Evolutionary conservation across 2,113 vertebrate genomes (phyloP).

Genomic region (Reinhardtius hippoglossoides): DNA sequence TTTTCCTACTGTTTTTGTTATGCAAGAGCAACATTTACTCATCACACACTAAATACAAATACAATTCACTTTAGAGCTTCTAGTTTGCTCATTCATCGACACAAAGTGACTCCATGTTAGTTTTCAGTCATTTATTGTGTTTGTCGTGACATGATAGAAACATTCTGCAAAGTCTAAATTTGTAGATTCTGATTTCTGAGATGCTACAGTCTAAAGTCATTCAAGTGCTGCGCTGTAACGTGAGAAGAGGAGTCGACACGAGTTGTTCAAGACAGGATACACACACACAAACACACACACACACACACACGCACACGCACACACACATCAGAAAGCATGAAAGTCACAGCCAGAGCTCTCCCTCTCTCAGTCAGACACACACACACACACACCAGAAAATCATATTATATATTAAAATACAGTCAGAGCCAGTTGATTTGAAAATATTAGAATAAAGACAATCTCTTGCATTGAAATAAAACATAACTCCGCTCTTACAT

Average conservation of each 20-base stretch:
- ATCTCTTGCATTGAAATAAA: constrained; percentile 47
- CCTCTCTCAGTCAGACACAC: constrained; percentile 13
- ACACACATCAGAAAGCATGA: constrained; percentile 40
- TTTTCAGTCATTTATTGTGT: constrained; percentile 68
- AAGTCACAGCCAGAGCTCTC: constrained; percentile 43
- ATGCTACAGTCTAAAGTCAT: constrained; percentile 70
- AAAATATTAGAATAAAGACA: constrained; percentile 57
- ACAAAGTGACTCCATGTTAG: constrained; percentile 33
- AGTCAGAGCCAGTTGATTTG: constrained; percentile 58
- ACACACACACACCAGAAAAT: constrained; percentile 25
- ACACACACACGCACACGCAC: constrained; percentile 9
- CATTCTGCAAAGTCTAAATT: constrained; percentile 47
- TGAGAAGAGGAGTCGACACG: constrained; percentile 12
- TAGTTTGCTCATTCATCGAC: background rate
- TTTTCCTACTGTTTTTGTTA: too few relatives aligned
- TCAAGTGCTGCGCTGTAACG: constrained; percentile 64
- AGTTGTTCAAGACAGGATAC: constrained; percentile 29
- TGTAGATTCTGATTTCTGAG: constrained; percentile 38
- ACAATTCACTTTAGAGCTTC: background rate
- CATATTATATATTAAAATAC: constrained; percentile 59
- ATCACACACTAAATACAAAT: too few relatives aligned
- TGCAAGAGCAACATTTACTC: too few relatives aligned
- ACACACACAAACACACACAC: constrained; percentile 11
- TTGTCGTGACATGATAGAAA: constrained; percentile 65
- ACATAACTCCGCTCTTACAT: constrained; percentile 29